Percentiles rank a stretch among this genome's conserved stretches.
phyloP scores from a whole-genome alignment of 2,797 vertebrate species.

The Manis javanica region DNA sequence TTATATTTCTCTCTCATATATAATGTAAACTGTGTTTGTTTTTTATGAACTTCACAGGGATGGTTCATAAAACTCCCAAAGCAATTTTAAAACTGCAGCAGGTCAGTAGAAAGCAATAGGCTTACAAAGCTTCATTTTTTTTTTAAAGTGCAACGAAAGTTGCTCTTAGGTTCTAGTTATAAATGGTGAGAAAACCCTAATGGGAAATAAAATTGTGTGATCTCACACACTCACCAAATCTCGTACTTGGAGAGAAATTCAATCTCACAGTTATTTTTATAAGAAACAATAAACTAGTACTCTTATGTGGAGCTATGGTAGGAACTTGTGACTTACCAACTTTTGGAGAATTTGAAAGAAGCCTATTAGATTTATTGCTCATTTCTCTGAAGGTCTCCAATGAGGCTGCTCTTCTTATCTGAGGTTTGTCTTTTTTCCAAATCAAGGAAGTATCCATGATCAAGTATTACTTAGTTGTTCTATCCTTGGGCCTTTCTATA shows the following conservation, averaged over 20 bases:
- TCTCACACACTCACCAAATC: conserved; percentile 45
- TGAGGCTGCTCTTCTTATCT: conserved; percentile 64
- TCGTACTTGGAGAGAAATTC: conserved; percentile 36
- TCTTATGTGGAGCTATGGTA: neutral
- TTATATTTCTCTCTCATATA: conserved; percentile 44
- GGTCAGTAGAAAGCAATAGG: conserved; percentile 50
- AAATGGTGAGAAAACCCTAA: conserved; percentile 16
- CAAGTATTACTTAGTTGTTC: neutral
- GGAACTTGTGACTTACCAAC: conserved; percentile 28
- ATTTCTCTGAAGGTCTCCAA: conserved; percentile 50
- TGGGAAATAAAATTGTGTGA: conserved; percentile 45
- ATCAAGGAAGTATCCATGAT: conserved; percentile 10
- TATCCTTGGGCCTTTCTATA: neutral
- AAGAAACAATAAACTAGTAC: conserved; percentile 52
- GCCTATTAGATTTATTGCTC: conserved; percentile 62
- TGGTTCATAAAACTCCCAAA: conserved; percentile 70
- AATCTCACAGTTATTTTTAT: conserved; percentile 54
- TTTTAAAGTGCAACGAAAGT: conserved; percentile 22
- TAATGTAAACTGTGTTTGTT: conserved; percentile 50
- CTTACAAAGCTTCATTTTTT: conserved; percentile 40
- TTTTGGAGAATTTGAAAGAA: conserved; percentile 52
- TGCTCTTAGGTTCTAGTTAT: conserved; percentile 48
- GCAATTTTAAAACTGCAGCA: conserved; percentile 60
- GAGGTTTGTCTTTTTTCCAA: neutral
- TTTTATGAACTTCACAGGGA: conserved; percentile 67